Conservation (phyloP, 2,797 vertebrate species). For the Heterohyrax brucei region DNA sequence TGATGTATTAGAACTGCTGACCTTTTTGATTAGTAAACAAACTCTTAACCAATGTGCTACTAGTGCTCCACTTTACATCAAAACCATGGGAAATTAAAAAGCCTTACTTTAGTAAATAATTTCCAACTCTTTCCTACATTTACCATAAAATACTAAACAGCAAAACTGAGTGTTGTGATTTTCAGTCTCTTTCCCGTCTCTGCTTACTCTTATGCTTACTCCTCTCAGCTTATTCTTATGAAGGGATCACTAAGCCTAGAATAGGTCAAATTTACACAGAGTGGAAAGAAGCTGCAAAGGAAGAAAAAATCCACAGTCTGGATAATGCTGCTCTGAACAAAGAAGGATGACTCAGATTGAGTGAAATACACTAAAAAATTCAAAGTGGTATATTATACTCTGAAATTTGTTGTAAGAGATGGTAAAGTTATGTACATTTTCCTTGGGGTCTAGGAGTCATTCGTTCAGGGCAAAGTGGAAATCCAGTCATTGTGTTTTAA, state of each 20-base stretch:
- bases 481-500: slow-evolving; percentile 17
- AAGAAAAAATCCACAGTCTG: neutral
- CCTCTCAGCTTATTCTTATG: neutral
- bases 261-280: neutral
- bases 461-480: slow-evolving; percentile 29
- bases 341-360: neutral
- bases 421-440: slow-evolving; percentile 7
- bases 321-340: neutral
- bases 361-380: slow-evolving; percentile 8
- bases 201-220: neutral
- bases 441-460: neutral
- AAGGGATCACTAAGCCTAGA: slow-evolving; percentile 13
- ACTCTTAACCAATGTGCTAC: too few relatives aligned
- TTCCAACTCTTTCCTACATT: neutral
- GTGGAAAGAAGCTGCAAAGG: neutral
- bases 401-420: neutral
- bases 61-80: neutral
- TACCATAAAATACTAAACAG: slow-evolving; percentile 36
- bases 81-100: neutral
- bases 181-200: slow-evolving; percentile 31
- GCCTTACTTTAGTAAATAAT: neutral
- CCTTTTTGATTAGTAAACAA: too few relatives aligned
- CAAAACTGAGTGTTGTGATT: neutral
- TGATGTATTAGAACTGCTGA: too few relatives aligned
- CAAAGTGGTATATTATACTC: neutral